Percentiles rank a stretch among this genome's conserved stretches.
Evolutionary conservation across 2,888 invertebrate genomes (phyloP).

Genomic region (Hirtodrosophila cameraria): DNA sequence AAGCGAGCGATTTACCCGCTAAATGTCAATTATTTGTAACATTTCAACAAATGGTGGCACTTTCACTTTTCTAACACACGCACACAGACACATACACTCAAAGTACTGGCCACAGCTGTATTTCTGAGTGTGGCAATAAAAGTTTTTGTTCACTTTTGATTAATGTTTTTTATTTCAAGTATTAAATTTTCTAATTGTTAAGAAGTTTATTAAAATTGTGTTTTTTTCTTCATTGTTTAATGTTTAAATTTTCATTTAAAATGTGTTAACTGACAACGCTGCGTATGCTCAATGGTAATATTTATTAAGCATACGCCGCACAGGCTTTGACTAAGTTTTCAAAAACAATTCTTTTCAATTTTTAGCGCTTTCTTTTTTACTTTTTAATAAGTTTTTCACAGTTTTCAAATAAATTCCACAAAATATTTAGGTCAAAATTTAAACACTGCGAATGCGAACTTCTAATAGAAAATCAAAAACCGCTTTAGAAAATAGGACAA

Average conservation of each 20-base stretch:
- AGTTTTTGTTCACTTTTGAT: conserved; percentile 22
- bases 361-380: background rate
- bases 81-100: conserved; percentile 9
- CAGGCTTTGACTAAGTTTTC: background rate
- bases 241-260: no score
- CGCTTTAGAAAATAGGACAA: conserved; percentile 17
- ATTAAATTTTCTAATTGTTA: background rate
- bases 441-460: no score
- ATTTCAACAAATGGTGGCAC: conserved; percentile 25
- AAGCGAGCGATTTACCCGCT: conserved; percentile 31
- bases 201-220: conserved; percentile 8
- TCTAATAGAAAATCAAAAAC: background rate
- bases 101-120: conserved; percentile 14
- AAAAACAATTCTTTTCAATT: background rate
- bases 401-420: background rate
- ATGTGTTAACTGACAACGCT: background rate
- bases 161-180: conserved; percentile 3
- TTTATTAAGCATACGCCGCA: conserved; percentile 14
- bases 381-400: background rate
- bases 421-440: background rate
- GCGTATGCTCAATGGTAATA: conserved; percentile 19
- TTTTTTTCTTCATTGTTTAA: background rate
- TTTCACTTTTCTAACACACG: conserved; percentile 20
- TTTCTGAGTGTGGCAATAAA: conserved; percentile 5
- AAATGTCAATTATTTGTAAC: conserved; percentile 38